Evolutionary conservation across 2,888 invertebrate genomes (phyloP).

Genomic region (Drosophila putrida): DNA sequence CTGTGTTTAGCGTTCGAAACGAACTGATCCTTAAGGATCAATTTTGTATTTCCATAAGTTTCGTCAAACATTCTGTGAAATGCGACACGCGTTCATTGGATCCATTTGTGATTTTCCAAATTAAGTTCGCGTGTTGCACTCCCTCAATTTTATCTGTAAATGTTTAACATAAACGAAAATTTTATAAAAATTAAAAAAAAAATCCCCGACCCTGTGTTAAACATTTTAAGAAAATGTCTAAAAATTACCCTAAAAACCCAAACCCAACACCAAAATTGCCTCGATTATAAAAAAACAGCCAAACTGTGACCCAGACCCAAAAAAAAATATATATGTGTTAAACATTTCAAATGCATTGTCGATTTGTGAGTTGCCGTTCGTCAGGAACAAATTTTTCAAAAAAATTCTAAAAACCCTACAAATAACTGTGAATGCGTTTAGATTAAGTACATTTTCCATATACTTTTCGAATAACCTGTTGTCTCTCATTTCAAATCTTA

Average conservation of each 20-base stretch:
- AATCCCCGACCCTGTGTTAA: conserved; percentile 41
- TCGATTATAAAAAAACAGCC: conserved; percentile 50
- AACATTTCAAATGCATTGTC: conserved; percentile 50
- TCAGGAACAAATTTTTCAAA: conserved; percentile 49
- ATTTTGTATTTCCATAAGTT: conserved; percentile 45
- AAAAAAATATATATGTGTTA: conserved; percentile 20
- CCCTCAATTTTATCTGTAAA: conserved; percentile 49
- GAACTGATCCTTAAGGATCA: conserved; percentile 38
- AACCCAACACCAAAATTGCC: conserved; percentile 50
- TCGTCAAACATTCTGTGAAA: conserved; percentile 76
- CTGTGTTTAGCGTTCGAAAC: conserved; percentile 42
- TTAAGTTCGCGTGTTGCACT: conserved; percentile 23
- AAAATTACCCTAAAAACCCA: conserved; percentile 26
- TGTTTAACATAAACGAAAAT: conserved; percentile 59
- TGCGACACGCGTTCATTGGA: conserved; percentile 21
- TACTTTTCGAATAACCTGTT: conserved; percentile 17
- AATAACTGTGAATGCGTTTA: conserved; percentile 56
- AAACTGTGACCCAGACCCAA: conserved; percentile 50
- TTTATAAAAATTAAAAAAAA: conserved; percentile 63
- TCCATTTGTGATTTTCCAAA: conserved; percentile 14
- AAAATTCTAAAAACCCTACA: conserved; percentile 44
- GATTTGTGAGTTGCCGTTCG: conserved; percentile 52
- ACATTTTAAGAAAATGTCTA: conserved; percentile 62
- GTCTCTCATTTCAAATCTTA: neutral
- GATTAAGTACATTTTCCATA: conserved; percentile 27